Conservation (phyloP, 1,140 invertebrate genomes). For the Drosophila pandora region DNA sequence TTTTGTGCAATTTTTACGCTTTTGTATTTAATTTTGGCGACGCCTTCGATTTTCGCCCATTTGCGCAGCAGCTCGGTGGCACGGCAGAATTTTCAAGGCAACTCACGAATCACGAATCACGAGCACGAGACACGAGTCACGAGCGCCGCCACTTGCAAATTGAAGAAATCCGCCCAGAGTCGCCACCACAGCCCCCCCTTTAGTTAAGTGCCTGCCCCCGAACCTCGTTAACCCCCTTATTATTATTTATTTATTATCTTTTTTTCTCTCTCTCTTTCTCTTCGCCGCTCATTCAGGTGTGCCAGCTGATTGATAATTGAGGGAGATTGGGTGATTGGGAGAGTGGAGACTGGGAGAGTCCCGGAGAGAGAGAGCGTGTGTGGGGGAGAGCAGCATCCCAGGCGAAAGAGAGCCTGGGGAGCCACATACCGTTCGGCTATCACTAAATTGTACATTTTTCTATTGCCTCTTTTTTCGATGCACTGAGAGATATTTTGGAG, state of each 20-base stretch:
- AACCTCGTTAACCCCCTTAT: background rate
- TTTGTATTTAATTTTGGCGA: constrained; percentile 42
- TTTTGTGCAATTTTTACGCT: background rate
- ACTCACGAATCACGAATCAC: constrained; percentile 53
- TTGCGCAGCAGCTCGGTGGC: constrained; percentile 32
- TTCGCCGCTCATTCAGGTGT: constrained; percentile 22
- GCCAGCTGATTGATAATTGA: constrained; percentile 60
- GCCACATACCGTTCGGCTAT: constrained; percentile 7
- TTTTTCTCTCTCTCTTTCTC: background rate
- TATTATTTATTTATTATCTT: background rate
- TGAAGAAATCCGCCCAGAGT: constrained; percentile 60
- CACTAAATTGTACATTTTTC: background rate
- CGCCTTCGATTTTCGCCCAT: constrained; percentile 48
- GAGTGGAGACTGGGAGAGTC: background rate
- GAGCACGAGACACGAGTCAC: constrained; percentile 42
- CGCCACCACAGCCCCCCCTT: background rate
- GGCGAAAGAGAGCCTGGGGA: constrained; percentile 7
- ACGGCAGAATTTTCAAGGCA: constrained; percentile 62
- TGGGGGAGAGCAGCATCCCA: constrained; percentile 19
- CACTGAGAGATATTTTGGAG: background rate
- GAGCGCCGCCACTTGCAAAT: constrained; percentile 70
- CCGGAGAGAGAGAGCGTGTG: background rate
- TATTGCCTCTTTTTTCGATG: background rate
- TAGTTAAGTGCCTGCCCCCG: background rate
- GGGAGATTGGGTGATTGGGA: background rate